Evolutionary conservation across 1,140 invertebrate species (phyloP), one percentile per base, ranked within the genome.

Genomic region (Uloborus diversus): DNA sequence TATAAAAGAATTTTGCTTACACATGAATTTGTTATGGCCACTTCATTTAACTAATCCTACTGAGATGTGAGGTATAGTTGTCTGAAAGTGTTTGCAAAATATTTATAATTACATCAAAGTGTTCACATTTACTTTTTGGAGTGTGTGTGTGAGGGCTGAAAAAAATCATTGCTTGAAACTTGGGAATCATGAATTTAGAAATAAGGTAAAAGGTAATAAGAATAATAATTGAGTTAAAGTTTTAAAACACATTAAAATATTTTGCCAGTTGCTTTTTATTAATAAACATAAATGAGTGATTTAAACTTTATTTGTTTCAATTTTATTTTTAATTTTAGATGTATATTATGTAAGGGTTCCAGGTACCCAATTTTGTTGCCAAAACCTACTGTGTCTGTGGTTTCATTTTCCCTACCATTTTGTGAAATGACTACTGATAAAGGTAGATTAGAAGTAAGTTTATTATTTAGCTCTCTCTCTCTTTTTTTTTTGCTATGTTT

Each of bases 311-410:
- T 14, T 28, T 28, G 5, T 20, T 20, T 20, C 9, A 56, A 3
- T 3, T 37, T 35, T 37, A 37, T 37, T 20, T 68, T 71, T 59
- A 79, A 7, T 73, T 82, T 2, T 73, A 87, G 93, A 23, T 94
- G 92, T 42, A 92, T 98, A 57, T 88, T 94, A 11, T 98, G 96
- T 83, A 94, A 95, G 86, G 96, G 95, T 23, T 89, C 91, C 25
- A 89, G 91, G 37, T 98, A 95, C 88, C 97, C 97, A 4, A 89
- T 91, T 13, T 95, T 95, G 0, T 90, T 92, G 57, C 96, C 96
- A 1, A 90, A 92, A 70, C 96, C 96, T 3, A 93, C 92, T 76
- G 87, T 96, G 0, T 89, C 90, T 30, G 92, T 96, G 84, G 81
- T 88, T 27, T 85, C 84, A 4, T 88, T 88, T 80, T 86, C 93